Percentiles rank a stretch among this genome's conserved stretches.
These are phyloP conservation scores for Chrysocyon brachyurus DNA, from an alignment of 2,797 vertebrate species.

Conservation along the genomic window DNA sequence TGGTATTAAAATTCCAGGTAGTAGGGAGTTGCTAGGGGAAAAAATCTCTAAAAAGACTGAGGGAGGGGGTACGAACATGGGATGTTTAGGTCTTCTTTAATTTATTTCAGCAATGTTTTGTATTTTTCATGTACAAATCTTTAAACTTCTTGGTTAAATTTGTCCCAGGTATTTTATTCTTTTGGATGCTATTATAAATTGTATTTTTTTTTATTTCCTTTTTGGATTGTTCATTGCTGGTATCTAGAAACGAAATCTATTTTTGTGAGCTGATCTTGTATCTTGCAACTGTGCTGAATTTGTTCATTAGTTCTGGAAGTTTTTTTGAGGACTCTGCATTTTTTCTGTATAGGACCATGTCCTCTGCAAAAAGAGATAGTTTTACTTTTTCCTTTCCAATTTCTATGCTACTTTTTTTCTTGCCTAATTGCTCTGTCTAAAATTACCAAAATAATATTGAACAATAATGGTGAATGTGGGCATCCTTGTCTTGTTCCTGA, in stretches of 20 bases:
- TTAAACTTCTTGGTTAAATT: not conserved
- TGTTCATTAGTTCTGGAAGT: not conserved
- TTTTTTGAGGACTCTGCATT: not conserved
- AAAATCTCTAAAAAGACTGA: not conserved
- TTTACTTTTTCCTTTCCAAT: not conserved
- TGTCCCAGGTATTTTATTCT: not conserved
- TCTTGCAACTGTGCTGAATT: not conserved
- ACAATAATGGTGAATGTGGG: not conserved
- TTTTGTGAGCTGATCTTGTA: not conserved
- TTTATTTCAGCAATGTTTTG: not conserved
- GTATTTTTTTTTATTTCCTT: conserved; percentile 9
- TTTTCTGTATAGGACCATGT: not conserved
- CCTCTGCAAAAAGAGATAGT: not conserved
- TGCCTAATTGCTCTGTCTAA: not conserved
- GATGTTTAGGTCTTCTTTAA: not conserved
- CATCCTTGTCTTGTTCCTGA: not conserved
- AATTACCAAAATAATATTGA: not conserved
- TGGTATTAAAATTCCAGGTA: not conserved
- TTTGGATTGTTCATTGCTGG: not conserved
- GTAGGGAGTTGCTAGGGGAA: not conserved
- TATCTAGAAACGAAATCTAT: not conserved
- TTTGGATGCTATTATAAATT: not conserved
- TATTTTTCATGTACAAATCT: not conserved
- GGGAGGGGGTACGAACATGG: not conserved
- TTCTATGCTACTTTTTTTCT: not conserved